Evolutionary conservation across 2,888 invertebrate genomes (phyloP).

Genomic region (Gastracanthus pulcherrimus): DNA sequence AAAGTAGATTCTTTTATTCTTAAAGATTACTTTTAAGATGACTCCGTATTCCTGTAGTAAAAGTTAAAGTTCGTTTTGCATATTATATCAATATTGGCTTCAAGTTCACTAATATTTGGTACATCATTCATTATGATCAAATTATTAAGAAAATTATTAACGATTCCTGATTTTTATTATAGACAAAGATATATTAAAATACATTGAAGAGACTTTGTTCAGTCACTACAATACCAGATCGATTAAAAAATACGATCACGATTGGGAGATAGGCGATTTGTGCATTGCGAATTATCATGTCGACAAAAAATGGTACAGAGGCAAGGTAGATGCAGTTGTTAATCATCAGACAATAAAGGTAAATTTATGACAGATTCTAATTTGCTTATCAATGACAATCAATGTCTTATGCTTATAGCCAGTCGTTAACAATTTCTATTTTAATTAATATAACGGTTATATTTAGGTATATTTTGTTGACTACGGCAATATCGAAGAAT

Average conservation of each 20-base stretch:
- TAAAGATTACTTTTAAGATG: no score
- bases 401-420: background rate
- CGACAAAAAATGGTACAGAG: constrained; percentile 86
- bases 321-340: constrained; percentile 79
- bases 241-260: constrained; percentile 78
- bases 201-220: constrained; percentile 79
- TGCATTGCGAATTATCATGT: constrained; percentile 84
- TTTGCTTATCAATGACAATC: background rate
- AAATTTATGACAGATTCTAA: no score
- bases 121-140: background rate
- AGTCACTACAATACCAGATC: constrained; percentile 77
- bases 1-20: no score
- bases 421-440: background rate
- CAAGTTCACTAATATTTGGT: no score
- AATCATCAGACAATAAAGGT: constrained; percentile 69
- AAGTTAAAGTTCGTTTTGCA: no score
- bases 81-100: no score
- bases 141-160: background rate
- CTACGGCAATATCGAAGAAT: constrained; percentile 88
- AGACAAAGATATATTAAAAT: constrained; percentile 72
- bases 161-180: constrained; percentile 39
- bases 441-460: constrained; percentile 7
- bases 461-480: constrained; percentile 86
- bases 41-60: no score
- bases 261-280: constrained; percentile 83